Evolutionary conservation across 2,797 vertebrate genomes (phyloP).

Genomic region (Buceros bicornis): DNA sequence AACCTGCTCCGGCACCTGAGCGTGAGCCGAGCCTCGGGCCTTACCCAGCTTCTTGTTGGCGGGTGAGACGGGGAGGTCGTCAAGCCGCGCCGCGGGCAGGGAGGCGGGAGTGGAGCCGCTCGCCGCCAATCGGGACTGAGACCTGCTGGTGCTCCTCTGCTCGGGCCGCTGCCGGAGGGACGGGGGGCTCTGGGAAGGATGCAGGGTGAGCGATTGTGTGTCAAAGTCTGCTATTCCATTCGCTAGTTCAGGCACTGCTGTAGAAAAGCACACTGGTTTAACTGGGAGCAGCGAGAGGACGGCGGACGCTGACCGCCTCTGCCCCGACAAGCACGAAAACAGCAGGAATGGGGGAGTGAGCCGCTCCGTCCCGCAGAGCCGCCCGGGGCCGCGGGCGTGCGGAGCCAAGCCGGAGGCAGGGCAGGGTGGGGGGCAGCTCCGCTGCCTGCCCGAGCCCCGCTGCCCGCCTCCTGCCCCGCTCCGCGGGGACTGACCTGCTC

Average conservation of each 20-base stretch:
- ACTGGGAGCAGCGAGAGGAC: background rate
- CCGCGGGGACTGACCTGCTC: conserved; percentile 77
- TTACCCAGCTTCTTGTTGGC: conserved; percentile 82
- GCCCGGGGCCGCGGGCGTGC: background rate
- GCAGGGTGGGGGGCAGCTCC: no score
- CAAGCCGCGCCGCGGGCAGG: conserved; percentile 9
- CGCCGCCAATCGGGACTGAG: conserved; percentile 44
- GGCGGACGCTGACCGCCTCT: background rate
- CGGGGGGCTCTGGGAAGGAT: conserved; percentile 64
- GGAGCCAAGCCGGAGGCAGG: no score
- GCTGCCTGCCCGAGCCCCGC: no score
- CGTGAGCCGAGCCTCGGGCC: background rate
- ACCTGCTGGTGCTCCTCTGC: conserved; percentile 64
- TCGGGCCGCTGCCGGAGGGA: conserved; percentile 49
- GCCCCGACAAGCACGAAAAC: background rate
- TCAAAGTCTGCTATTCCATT: conserved; percentile 74
- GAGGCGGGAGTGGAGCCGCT: conserved; percentile 46
- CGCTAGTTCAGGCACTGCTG: conserved; percentile 65
- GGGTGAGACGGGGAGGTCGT: conserved; percentile 63
- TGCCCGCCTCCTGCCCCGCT: background rate
- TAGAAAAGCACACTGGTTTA: conserved; percentile 26
- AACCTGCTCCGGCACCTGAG: background rate
- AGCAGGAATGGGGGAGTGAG: background rate
- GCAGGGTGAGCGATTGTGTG: conserved; percentile 60
- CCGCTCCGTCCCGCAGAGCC: background rate